A percentile compares a stretch with the other conserved stretches of the same genome.
phyloP scores from a whole-genome alignment of 2,888 invertebrate species.

The Ormyrus thymus region DNA sequence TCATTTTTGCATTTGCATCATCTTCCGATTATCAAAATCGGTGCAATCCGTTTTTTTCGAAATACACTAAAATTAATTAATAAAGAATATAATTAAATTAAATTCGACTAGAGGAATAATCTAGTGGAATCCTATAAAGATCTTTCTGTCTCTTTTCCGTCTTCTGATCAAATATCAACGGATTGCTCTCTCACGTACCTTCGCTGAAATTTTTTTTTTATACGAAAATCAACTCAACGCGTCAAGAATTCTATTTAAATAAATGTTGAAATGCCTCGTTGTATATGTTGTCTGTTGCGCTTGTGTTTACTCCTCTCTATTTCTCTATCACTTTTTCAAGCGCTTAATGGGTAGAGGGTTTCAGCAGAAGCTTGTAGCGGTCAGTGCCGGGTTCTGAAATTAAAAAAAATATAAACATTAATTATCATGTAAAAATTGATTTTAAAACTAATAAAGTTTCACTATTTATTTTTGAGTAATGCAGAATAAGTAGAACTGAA shows the following conservation, averaged over 20 bases:
- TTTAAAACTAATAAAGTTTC: too few relatives aligned
- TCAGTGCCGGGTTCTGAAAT: constrained; percentile 67
- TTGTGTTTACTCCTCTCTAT: not conserved
- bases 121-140: constrained; percentile 14
- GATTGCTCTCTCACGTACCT: too few relatives aligned
- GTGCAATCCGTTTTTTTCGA: too few relatives aligned
- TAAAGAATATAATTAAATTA: not conserved
- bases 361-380: constrained; percentile 69
- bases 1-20: not conserved
- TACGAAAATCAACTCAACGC: too few relatives aligned
- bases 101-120: constrained; percentile 8
- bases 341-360: constrained; percentile 63
- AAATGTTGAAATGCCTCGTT: too few relatives aligned
- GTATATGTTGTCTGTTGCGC: not conserved
- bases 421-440: too few relatives aligned
- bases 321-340: not conserved
- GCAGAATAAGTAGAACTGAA: too few relatives aligned
- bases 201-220: too few relatives aligned
- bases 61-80: too few relatives aligned
- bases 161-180: not conserved
- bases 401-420: constrained; percentile 1
- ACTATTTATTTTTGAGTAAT: too few relatives aligned
- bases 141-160: constrained; percentile 2
- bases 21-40: too few relatives aligned
- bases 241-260: too few relatives aligned